phyloP scores from a whole-genome alignment of 1,140 invertebrate genomes.

The Apis dorsata region DNA sequence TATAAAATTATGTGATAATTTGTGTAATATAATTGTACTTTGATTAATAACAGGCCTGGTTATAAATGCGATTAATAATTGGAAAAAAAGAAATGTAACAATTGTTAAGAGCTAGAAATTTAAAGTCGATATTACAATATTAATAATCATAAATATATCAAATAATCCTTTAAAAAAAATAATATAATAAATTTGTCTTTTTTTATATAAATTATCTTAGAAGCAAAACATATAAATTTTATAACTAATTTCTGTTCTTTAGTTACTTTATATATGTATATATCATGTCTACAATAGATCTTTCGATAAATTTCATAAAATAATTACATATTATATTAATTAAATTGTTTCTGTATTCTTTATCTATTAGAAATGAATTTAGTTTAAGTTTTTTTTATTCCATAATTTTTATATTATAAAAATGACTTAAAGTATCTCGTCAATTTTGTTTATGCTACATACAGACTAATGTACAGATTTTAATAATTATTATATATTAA shows the following conservation, averaged over 20 bases:
- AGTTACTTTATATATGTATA: constrained; percentile 2
- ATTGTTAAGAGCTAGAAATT: constrained; percentile 58
- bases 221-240: constrained; percentile 7
- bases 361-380: constrained; percentile 35
- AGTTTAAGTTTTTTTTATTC: constrained; percentile 16
- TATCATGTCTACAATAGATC: neutral
- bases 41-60: constrained; percentile 56
- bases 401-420: constrained; percentile 41
- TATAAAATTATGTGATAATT: constrained; percentile 60
- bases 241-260: neutral
- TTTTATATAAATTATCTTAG: constrained; percentile 30
- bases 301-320: neutral
- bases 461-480: constrained; percentile 19
- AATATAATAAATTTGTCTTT: constrained; percentile 25
- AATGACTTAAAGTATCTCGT: neutral
- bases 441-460: constrained; percentile 19
- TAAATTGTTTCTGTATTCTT: constrained; percentile 52
- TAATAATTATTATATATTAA: constrained; percentile 23
- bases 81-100: constrained; percentile 43
- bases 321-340: constrained; percentile 35
- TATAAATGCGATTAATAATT: constrained; percentile 43
- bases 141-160: constrained; percentile 37
- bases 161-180: constrained; percentile 48
- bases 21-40: constrained; percentile 61
- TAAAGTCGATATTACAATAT: constrained; percentile 48